Evolutionary conservation across 2,888 invertebrate genomes (phyloP).

Genomic region (Lithodes maja): DNA sequence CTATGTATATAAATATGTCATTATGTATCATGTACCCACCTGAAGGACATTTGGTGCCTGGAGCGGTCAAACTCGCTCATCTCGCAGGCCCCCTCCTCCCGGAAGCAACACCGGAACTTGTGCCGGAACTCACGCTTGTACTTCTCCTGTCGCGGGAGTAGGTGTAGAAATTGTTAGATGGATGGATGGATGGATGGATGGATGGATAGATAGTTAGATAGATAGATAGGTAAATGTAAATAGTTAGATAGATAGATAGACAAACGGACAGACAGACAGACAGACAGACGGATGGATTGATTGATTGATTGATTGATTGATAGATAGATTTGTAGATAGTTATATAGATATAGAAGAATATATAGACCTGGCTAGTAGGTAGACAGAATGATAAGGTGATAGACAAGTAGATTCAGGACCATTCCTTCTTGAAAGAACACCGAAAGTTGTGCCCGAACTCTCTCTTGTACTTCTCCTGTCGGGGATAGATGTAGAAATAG

Average conservation of each 20-base stretch:
- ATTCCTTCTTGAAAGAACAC: too few species aligned
- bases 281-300: too few species aligned
- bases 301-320: too few species aligned
- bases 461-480: not conserved
- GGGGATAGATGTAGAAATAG: not conserved
- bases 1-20: too few species aligned
- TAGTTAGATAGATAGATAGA: too few species aligned
- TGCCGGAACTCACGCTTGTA: slow-evolving; percentile 86
- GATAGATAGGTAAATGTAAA: too few species aligned
- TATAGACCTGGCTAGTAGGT: not conserved
- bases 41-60: slow-evolving; percentile 49
- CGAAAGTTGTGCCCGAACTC: too few species aligned
- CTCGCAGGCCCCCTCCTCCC: slow-evolving; percentile 11
- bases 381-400: not conserved
- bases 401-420: too few species aligned
- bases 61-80: slow-evolving; percentile 50
- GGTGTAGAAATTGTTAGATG: not conserved
- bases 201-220: too few species aligned
- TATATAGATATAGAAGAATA: not conserved
- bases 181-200: not conserved
- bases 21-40: slow-evolving; percentile 26
- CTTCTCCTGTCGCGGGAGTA: slow-evolving; percentile 79
- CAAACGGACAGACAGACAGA: too few species aligned
- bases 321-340: too few species aligned
- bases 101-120: slow-evolving; percentile 76